Evolutionary conservation across 1,140 invertebrate genomes (phyloP), one percentile per base, ranked within the genome.

Genomic region (Leucophenga varia): DNA sequence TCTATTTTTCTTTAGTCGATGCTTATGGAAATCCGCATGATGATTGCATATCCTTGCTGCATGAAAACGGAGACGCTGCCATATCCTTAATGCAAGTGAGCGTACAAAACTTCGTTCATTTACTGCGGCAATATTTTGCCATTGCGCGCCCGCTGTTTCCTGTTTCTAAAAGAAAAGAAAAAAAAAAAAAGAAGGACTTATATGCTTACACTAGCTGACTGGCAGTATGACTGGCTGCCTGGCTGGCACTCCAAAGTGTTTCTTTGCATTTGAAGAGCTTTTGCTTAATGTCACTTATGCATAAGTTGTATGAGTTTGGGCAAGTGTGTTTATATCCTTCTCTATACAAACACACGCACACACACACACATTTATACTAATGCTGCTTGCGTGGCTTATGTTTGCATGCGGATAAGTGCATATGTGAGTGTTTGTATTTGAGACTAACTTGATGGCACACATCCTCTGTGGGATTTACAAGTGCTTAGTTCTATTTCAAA

Each of bases 211-310:
- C n/a, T n/a, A 64, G 63, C 61, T 67, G 52, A 46, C 51, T 16
- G 18, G 47, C 39, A 47, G 43, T 57, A 34, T 8, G 31, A n/a
- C 31, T 34, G n/a, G 31, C 13, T 8, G 40, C 48, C 47, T 49
- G 48, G 52, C 58, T 54, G 47, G 53, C 50, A 54, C 47, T 54
- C 64, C 63, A 67, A 67, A 67, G 63, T 67, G 63, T 64, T 69
- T 69, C 54, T 69, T 69, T 69, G 61, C 58, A 61, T 64, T 69
- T 64, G 61, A 64, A 69, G 65, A 69, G 65, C 65, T 69, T 69
- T 69, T 69, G 65, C 65, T 69, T 69, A 69, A 69, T 69, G 65
- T 69, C 65, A 69, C 65, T 69, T 69, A 69, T 69, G 64, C 65
- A 69, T 69, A 69, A 69, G 65, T 69, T 69, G 61, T 69, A 69